Percentiles rank a stretch among this genome's conserved stretches.
Evolutionary conservation across 2,888 invertebrate genomes (phyloP).

Genomic region (Drosophila merina): DNA sequence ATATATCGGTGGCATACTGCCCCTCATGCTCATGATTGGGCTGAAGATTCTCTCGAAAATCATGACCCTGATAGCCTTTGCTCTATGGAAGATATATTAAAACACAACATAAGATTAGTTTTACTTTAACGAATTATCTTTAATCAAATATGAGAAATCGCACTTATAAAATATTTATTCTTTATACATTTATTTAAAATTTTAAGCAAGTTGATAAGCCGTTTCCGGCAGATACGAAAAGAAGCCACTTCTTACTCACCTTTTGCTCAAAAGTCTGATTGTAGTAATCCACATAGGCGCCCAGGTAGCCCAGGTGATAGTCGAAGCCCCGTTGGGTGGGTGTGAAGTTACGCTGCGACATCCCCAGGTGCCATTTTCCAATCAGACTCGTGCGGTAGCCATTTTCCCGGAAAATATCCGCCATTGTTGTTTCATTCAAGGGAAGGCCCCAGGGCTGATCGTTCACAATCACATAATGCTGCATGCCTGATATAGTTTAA

Average conservation of each 20-base stretch:
- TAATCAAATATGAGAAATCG: not conserved
- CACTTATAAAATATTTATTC: not conserved
- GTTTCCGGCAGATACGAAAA: not conserved
- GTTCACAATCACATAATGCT: slow-evolving; percentile 88
- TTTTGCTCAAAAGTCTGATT: slow-evolving; percentile 86
- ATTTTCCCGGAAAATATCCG: slow-evolving; percentile 88
- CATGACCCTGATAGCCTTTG: slow-evolving; percentile 83
- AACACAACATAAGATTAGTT: not conserved
- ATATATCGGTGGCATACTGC: slow-evolving; percentile 88
- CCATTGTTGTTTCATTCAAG: slow-evolving; percentile 88
- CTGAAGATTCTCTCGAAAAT: slow-evolving; percentile 85
- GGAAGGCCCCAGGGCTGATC: slow-evolving; percentile 91
- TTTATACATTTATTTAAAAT: not conserved
- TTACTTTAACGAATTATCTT: not conserved
- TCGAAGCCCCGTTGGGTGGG: slow-evolving; percentile 91
- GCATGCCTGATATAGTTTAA: slow-evolving; percentile 86
- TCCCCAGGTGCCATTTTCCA: slow-evolving; percentile 97
- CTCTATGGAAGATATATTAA: slow-evolving; percentile 25
- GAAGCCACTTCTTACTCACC: slow-evolving; percentile 70
- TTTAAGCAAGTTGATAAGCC: not conserved
- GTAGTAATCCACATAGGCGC: slow-evolving; percentile 92
- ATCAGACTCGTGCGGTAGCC: slow-evolving; percentile 93
- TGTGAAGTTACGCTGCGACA: slow-evolving; percentile 86
- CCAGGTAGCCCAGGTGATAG: slow-evolving; percentile 92
- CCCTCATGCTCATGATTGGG: slow-evolving; percentile 85